Conservation (phyloP, 2,797 vertebrate species). For the Borostomias antarcticus region DNA sequence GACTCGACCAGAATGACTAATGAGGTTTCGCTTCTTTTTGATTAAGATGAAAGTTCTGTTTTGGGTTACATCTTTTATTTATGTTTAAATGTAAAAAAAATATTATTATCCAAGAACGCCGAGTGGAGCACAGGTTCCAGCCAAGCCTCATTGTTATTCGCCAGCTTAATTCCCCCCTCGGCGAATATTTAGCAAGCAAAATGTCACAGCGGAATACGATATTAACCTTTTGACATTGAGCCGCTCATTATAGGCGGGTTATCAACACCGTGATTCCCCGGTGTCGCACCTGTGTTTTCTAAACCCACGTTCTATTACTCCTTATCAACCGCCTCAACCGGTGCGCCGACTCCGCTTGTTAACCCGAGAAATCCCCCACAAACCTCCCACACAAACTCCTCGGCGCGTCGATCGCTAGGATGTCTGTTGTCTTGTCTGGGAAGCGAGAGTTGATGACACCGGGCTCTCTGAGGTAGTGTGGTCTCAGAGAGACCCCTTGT, state of each 20-base stretch:
- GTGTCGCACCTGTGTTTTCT: slow-evolving; percentile 11
- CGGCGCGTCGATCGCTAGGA: slow-evolving; percentile 16
- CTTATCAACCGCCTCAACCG: slow-evolving; percentile 25
- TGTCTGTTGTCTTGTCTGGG: slow-evolving; percentile 22
- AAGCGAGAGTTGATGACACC: slow-evolving; percentile 30
- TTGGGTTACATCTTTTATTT: slow-evolving; percentile 62
- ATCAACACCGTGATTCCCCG: slow-evolving; percentile 7
- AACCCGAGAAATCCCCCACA: slow-evolving; percentile 34
- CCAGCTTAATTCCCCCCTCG: slow-evolving; percentile 60
- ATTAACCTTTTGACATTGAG: slow-evolving; percentile 21
- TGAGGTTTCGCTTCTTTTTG: slow-evolving; percentile 59
- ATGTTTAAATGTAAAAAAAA: slow-evolving; percentile 69
- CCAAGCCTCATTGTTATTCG: slow-evolving; percentile 60
- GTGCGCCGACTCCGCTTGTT: slow-evolving; percentile 20
- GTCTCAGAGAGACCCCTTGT: slow-evolving; percentile 1
- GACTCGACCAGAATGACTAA: slow-evolving; percentile 66
- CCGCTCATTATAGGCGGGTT: slow-evolving; percentile 21
- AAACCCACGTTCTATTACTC: slow-evolving; percentile 14
- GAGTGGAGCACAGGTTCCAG: slow-evolving; percentile 58
- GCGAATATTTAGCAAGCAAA: slow-evolving; percentile 6
- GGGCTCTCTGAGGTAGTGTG: slow-evolving; percentile 13
- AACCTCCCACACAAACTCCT: slow-evolving; percentile 6
- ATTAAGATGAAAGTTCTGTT: slow-evolving; percentile 71
- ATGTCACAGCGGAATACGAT: background rate
- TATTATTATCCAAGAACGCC: slow-evolving; percentile 55